phyloP scores from a whole-genome alignment of 2,888 invertebrate genomes.

The Drosophila suboccidentalis region DNA sequence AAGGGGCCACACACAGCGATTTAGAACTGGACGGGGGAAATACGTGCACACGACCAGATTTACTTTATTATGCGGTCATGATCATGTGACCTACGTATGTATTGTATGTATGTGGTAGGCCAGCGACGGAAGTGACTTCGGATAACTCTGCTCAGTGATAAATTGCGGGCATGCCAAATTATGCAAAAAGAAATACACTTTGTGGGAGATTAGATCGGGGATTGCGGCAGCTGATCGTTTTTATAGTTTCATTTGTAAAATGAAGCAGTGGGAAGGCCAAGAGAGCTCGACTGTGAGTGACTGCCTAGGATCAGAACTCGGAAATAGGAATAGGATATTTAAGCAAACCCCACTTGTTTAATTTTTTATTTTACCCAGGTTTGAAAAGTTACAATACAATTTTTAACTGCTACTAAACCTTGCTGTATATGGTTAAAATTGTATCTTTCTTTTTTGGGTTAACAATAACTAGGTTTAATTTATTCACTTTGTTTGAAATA shows the following conservation, averaged over 20 bases:
- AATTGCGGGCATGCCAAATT: conserved; percentile 48
- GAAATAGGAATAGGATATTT: too few relatives aligned
- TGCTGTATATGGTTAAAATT: too few relatives aligned
- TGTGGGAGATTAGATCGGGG: conserved; percentile 4
- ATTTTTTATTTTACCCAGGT: too few relatives aligned
- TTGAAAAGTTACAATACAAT: too few relatives aligned
- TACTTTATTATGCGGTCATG: conserved; percentile 64
- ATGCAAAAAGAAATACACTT: conserved; percentile 47
- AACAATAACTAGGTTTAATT: too few relatives aligned
- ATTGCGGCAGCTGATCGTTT: conserved; percentile 21
- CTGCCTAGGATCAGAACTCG: neutral
- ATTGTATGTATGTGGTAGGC: conserved; percentile 40
- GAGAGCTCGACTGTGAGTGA: neutral
- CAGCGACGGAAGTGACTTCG: conserved; percentile 58
- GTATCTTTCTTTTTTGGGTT: too few relatives aligned
- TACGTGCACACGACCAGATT: conserved; percentile 73
- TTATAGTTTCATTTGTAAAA: neutral
- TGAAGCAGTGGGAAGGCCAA: neutral
- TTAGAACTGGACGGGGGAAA: conserved; percentile 18
- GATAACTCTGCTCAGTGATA: conserved; percentile 23
- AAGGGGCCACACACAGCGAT: conserved; percentile 55
- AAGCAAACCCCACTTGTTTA: too few relatives aligned
- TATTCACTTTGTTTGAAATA: too few relatives aligned
- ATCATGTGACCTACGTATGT: conserved; percentile 33
- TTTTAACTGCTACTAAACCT: too few relatives aligned